phyloP scores from a whole-genome alignment of 2,888 invertebrate species.

The Halictus ligatus region DNA sequence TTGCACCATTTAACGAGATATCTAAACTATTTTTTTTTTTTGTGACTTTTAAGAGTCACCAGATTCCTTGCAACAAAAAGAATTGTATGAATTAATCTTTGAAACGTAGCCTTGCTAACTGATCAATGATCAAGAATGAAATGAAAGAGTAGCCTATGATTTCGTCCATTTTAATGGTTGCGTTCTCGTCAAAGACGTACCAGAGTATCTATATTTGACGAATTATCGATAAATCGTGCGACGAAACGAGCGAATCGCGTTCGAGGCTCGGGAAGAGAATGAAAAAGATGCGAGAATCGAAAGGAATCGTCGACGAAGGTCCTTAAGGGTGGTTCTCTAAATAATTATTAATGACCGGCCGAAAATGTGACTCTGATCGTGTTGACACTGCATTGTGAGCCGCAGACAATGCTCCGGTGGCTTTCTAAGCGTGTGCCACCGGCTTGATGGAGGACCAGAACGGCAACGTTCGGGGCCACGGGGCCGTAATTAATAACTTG shows the following conservation, averaged over 20 bases:
- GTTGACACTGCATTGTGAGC: conserved; percentile 81
- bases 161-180: no score
- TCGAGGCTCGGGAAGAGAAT: not conserved
- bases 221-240: no score
- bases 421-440: conserved; percentile 70
- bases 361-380: conserved; percentile 78
- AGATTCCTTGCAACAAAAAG: no score
- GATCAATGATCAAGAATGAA: no score
- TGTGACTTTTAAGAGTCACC: no score
- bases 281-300: not conserved
- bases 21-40: no score
- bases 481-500: conserved; percentile 75
- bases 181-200: not conserved
- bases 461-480: conserved; percentile 50
- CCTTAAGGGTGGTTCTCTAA: conserved; percentile 27
- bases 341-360: conserved; percentile 80
- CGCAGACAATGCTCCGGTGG: conserved; percentile 75
- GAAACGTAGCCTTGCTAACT: no score
- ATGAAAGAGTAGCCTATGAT: no score
- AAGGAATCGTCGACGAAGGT: not conserved
- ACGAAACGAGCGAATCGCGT: not conserved
- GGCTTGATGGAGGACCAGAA: conserved; percentile 50
- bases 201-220: not conserved
- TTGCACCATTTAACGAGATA: not conserved
- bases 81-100: no score